phyloP scores from a whole-genome alignment of 2,888 invertebrate species.

The Acanthoscelides obtectus region DNA sequence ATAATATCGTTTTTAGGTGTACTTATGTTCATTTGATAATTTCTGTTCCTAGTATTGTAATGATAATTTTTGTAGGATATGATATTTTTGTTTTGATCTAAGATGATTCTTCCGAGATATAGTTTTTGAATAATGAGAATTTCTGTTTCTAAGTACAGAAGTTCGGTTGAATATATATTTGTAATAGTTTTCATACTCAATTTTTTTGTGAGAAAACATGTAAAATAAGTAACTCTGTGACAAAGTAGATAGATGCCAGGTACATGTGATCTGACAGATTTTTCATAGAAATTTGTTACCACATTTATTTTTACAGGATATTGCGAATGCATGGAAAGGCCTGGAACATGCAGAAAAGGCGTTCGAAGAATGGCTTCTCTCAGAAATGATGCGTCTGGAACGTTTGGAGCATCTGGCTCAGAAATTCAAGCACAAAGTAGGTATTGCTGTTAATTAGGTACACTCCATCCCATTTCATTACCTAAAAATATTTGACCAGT shows the following conservation, averaged over 20 bases:
- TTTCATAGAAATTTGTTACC: neutral
- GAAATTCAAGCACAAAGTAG: constrained; percentile 94
- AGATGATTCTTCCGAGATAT: too few relatives aligned
- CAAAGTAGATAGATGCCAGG: neutral
- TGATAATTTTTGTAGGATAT: too few relatives aligned
- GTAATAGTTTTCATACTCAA: too few relatives aligned
- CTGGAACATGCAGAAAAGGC: constrained; percentile 96
- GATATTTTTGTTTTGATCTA: too few relatives aligned
- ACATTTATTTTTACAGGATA: constrained; percentile 62
- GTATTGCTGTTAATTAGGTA: neutral
- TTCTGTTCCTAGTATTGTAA: neutral
- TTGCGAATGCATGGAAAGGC: constrained; percentile 97
- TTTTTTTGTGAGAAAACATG: too few relatives aligned
- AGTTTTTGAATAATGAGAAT: too few relatives aligned
- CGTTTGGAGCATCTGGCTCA: constrained; percentile 97
- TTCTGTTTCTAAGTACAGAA: too few relatives aligned
- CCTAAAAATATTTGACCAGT: too few relatives aligned
- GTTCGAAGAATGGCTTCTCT: constrained; percentile 98
- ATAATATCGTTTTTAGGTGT: too few relatives aligned
- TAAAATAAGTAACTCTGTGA: too few relatives aligned
- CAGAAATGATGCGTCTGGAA: constrained; percentile 99
- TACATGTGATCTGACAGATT: neutral
- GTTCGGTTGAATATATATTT: too few relatives aligned
- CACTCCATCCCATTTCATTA: too few relatives aligned
- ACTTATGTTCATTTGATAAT: neutral